phyloP scores from a whole-genome alignment of 2,797 vertebrate genomes.

The Rachycentron canadum region DNA sequence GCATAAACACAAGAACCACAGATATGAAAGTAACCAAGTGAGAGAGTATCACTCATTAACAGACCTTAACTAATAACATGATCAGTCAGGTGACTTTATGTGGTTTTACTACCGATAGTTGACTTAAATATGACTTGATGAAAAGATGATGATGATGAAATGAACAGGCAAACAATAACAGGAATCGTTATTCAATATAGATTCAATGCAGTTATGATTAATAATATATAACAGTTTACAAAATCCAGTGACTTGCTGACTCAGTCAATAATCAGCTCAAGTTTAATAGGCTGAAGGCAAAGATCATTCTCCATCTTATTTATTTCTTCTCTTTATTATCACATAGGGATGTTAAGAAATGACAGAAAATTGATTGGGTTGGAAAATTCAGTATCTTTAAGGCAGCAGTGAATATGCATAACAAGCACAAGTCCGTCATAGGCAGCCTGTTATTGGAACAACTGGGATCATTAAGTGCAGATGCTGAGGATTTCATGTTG shows the following conservation, averaged over 20 bases:
- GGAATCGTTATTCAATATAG: background rate
- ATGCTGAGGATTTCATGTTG: background rate
- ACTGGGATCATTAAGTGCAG: background rate
- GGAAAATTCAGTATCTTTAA: background rate
- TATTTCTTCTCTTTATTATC: background rate
- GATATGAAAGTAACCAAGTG: background rate
- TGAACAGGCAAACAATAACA: background rate
- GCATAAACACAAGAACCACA: background rate
- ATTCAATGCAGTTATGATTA: slow-evolving; percentile 6
- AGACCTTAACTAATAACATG: background rate
- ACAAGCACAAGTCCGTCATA: background rate
- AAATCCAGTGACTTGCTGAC: background rate
- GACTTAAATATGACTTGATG: background rate
- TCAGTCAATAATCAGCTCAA: slow-evolving; percentile 18
- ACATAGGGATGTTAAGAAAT: background rate
- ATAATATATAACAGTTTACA: background rate
- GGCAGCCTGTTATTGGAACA: background rate
- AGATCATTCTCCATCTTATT: background rate
- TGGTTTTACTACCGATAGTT: background rate
- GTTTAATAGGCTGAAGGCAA: slow-evolving; percentile 11
- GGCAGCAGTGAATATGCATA: background rate
- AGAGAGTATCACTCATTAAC: background rate
- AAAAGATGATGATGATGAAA: background rate
- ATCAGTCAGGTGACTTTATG: background rate
- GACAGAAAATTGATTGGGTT: background rate